Percentiles rank a stretch among this genome's conserved stretches.
Conservation (phyloP, 2,113 vertebrate species). For the Pachycephala philippinensis region DNA sequence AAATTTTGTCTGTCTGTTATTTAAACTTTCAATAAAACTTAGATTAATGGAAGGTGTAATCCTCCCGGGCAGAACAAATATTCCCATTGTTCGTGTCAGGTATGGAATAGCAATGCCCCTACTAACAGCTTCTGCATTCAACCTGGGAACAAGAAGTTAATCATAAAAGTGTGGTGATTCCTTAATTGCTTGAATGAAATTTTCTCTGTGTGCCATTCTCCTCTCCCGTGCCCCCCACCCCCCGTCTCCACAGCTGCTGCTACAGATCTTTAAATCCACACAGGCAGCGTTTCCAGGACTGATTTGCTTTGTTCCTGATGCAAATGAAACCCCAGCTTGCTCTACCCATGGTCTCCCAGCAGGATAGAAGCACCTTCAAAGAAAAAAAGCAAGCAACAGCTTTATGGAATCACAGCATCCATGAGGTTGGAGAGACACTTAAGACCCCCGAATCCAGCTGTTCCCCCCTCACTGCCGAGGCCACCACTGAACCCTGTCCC, state of each 20-base stretch:
- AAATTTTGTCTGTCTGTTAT: slow-evolving; percentile 79
- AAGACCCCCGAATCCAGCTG: rapidly evolving
- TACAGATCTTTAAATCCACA: background rate
- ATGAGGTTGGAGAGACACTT: background rate
- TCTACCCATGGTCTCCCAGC: background rate
- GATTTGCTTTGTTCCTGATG: background rate
- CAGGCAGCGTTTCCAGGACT: background rate
- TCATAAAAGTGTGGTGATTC: slow-evolving; percentile 59
- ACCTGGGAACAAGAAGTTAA: slow-evolving; percentile 59
- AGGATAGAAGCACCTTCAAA: background rate
- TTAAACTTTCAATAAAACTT: slow-evolving; percentile 80
- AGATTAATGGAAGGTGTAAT: slow-evolving; percentile 78
- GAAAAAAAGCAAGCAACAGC: background rate
- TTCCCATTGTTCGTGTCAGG: slow-evolving; percentile 71
- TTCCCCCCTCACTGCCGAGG: background rate
- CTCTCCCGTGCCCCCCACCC: background rate
- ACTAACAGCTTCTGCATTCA: slow-evolving; percentile 61
- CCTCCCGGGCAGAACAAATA: slow-evolving; percentile 76
- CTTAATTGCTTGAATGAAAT: slow-evolving; percentile 65
- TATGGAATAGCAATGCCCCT: slow-evolving; percentile 64
- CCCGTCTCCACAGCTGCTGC: background rate
- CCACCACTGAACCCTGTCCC: background rate
- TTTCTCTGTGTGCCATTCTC: slow-evolving; percentile 33
- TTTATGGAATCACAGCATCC: background rate
- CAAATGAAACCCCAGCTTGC: background rate